These are phyloP conservation scores for Epizoanthus ramosus DNA, from an alignment of 92 coral and sea anemone species.

Conservation along the genomic window DNA sequence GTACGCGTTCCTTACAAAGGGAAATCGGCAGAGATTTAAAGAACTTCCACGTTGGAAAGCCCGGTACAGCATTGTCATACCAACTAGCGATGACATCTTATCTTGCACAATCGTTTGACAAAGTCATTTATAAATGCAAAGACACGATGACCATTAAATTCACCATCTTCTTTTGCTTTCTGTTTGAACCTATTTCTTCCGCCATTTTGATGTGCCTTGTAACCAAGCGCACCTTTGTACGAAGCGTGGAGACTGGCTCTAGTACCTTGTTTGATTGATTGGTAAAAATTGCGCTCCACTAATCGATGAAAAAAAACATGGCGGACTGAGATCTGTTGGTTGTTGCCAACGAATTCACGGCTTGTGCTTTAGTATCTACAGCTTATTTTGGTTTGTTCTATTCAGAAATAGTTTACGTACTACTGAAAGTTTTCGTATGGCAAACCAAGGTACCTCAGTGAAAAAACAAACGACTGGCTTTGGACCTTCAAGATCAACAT, in stretches of 20 bases:
- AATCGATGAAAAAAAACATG: constrained; percentile 47
- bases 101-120: not conserved
- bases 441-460: constrained; percentile 9
- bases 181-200: not conserved
- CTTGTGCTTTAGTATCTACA: not conserved
- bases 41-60: constrained; percentile 11
- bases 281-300: not conserved
- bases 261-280: not conserved
- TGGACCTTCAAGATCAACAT: constrained; percentile 25
- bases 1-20: not conserved
- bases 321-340: constrained; percentile 15
- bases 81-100: not conserved
- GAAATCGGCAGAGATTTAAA: not conserved
- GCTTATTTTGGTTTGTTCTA: not conserved
- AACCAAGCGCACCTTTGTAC: not conserved
- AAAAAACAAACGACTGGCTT: constrained; percentile 1
- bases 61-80: constrained; percentile 1
- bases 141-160: too few species aligned
- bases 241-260: constrained; percentile 10
- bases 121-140: not conserved
- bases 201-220: constrained; percentile 26
- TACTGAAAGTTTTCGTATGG: not conserved
- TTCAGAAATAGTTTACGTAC: not conserved
- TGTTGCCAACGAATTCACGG: constrained; percentile 1
- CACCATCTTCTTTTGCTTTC: too few species aligned